Conservation (phyloP, 2,797 vertebrate species). For the Carduelis carduelis region DNA sequence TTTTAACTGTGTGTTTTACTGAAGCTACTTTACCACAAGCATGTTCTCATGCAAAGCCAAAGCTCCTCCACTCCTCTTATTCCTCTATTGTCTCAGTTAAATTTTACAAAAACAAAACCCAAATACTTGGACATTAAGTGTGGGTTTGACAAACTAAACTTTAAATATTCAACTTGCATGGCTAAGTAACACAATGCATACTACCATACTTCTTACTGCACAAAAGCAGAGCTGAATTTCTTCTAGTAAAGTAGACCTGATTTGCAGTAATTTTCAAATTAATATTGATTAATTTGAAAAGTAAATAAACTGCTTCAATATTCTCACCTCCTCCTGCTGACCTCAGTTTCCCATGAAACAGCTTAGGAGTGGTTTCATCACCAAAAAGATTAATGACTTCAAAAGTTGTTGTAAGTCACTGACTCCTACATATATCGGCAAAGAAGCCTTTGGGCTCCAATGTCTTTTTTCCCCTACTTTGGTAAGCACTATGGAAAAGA, state of each 20-base stretch:
- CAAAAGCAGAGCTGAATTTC: background rate
- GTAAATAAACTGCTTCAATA: background rate
- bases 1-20: background rate
- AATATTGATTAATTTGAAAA: background rate
- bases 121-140: background rate
- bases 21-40: background rate
- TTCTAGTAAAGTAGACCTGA: background rate
- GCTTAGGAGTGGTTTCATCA: background rate
- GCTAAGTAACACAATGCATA: rapidly evolving
- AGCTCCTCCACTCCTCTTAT: background rate
- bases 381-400: background rate
- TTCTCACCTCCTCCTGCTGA: background rate
- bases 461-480: background rate
- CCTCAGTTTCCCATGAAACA: background rate
- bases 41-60: background rate
- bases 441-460: background rate
- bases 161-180: background rate
- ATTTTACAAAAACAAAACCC: background rate
- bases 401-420: background rate
- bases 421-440: background rate
- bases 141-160: background rate
- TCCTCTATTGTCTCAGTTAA: background rate
- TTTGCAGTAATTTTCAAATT: background rate
- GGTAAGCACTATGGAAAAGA: background rate
- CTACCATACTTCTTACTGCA: background rate